Conservation (phyloP, 2,888 invertebrate genomes). For the Drosophila histrio region DNA sequence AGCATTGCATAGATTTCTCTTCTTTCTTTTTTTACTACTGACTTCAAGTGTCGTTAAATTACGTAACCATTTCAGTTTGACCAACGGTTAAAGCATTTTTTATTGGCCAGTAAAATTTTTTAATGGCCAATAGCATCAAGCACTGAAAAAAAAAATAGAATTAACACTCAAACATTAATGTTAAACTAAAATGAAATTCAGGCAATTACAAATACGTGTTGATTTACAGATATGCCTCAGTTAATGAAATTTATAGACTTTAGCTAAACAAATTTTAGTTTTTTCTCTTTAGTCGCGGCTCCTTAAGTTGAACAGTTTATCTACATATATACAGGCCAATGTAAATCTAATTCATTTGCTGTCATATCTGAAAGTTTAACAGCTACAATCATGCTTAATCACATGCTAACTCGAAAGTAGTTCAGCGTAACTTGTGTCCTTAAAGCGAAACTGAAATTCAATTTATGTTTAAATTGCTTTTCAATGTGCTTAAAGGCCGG, state of each 20-base stretch:
- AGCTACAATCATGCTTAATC: not conserved
- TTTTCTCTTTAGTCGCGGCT: too few species aligned
- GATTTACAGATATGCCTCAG: not conserved
- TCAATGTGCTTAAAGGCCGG: too few species aligned
- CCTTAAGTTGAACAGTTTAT: not conserved
- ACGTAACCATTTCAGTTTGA: slow-evolving; percentile 21
- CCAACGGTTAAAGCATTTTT: slow-evolving; percentile 27
- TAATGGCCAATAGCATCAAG: slow-evolving; percentile 7
- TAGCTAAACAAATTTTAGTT: too few species aligned
- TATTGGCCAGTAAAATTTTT: slow-evolving; percentile 23
- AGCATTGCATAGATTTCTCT: slow-evolving; percentile 8
- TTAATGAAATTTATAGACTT: too few species aligned
- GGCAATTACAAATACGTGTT: not conserved
- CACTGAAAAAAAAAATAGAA: not conserved
- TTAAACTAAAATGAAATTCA: not conserved
- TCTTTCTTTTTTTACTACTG: not conserved
- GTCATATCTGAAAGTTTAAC: not conserved
- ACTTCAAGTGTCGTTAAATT: slow-evolving; percentile 38
- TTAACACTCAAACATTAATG: slow-evolving; percentile 8
- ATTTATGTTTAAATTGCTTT: not conserved
- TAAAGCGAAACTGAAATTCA: not conserved
- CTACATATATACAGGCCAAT: not conserved
- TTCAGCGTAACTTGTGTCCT: not conserved
- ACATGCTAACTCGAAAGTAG: not conserved
- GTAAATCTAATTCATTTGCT: not conserved